Percentiles rank a stretch among this genome's conserved stretches.
Conservation (phyloP, 1,140 invertebrate species). For the Eufriesea mexicana region DNA sequence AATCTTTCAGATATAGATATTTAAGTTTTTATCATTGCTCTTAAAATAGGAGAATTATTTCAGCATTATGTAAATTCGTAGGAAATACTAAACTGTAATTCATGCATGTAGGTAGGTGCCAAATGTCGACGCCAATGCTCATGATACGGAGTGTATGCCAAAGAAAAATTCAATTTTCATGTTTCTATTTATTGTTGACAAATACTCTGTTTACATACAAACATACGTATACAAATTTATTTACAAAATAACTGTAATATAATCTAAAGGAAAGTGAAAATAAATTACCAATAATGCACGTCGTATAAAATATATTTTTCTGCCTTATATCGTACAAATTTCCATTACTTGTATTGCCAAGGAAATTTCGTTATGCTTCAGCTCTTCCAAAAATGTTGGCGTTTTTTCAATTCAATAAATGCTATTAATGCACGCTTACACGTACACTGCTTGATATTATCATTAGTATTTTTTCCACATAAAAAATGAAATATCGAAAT, state of each 20-base stretch:
- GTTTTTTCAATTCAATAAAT: background rate
- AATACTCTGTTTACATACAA: background rate
- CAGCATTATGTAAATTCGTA: background rate
- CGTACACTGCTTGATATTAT: background rate
- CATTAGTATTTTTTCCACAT: background rate
- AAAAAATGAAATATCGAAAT: background rate
- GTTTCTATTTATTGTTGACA: conserved; percentile 2
- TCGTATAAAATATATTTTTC: background rate
- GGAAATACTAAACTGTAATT: background rate
- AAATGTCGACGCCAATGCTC: conserved; percentile 8
- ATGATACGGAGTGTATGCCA: conserved; percentile 13
- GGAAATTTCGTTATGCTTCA: background rate
- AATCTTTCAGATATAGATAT: background rate
- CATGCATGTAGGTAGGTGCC: conserved; percentile 1
- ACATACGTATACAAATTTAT: background rate
- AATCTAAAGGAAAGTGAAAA: background rate
- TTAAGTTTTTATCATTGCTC: background rate
- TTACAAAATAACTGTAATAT: background rate
- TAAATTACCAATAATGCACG: background rate
- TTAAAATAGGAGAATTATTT: background rate
- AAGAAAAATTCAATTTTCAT: background rate
- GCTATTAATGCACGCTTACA: background rate
- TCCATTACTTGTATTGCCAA: background rate
- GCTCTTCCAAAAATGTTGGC: background rate
- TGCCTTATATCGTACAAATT: background rate